phyloP scores from a whole-genome alignment of 2,113 vertebrate species.

The Macroglossus sobrinus region DNA sequence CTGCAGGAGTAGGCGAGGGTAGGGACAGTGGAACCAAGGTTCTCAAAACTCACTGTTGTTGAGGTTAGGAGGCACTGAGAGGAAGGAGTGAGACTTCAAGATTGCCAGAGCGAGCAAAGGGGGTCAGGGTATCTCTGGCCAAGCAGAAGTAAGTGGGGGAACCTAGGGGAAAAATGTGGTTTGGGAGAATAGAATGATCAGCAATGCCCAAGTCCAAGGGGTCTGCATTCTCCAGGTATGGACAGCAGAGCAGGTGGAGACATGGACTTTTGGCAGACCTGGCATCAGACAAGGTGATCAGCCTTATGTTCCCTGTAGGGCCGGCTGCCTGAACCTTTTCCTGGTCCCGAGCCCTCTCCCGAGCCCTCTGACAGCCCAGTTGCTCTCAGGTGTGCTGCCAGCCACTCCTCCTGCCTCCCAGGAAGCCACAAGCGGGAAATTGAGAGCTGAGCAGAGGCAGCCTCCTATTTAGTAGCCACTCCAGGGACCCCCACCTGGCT shows the following conservation, averaged over 20 bases:
- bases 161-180: background rate
- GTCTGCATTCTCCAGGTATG: background rate
- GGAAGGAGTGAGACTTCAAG: background rate
- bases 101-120: background rate
- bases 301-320: background rate
- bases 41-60: background rate
- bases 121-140: background rate
- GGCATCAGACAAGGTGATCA: background rate
- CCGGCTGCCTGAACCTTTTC: background rate
- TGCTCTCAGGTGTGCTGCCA: slow-evolving; percentile 17
- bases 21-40: background rate
- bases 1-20: background rate
- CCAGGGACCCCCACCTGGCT: background rate
- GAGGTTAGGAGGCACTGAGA: background rate
- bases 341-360: background rate
- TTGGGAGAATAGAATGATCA: background rate
- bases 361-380: background rate
- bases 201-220: background rate
- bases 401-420: background rate
- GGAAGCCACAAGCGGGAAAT: background rate
- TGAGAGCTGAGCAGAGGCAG: background rate
- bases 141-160: background rate
- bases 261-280: background rate
- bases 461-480: background rate
- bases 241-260: background rate